Base-by-base conservation (phyloP, 2,888 invertebrate genomes). In the Falcaria lacertinaria region DNA sequence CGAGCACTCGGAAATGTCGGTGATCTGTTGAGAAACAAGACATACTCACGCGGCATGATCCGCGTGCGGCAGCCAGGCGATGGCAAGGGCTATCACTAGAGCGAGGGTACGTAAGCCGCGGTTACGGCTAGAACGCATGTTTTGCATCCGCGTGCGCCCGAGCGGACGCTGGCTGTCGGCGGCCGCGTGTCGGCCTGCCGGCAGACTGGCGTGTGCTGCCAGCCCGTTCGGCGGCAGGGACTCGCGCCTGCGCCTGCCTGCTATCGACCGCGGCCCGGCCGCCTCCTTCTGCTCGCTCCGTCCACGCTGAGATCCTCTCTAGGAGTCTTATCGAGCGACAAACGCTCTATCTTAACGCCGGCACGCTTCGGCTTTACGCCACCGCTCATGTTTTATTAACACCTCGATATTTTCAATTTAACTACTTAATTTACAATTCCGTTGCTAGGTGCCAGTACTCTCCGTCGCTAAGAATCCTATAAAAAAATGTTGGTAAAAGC, bases 11-110 rank as follows among this genome's bases (percentile, higher is more conserved):
- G 11, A 28, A 28, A 28, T 28, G 28, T 11, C 34, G 19, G 34
- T 32, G 22, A 42, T 42, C 32, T 33, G 25, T 33, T 36, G 2
- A 14, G 37, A 11, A 11, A 15, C 7, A 22, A 14, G 15, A 15
- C 33, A 60, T 85, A 87, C 87, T 87, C 55, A 88, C 88, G 84
- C 79, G 45, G 84, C 83, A 50, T 78, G 73, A 57, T 81, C 80
- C 32, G 77, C 73, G 53, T 79, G 77, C 42, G 83, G 81, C 55
- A 85, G 60, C 64, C 74, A 80, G 57, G 80, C 73, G 45, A 84
- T 67, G 52, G 83, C 82, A 62, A 86, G 78, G 52, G 78, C 72
- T 48, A 87, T 51, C 54, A 80, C 79, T 44, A 84, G 69, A 56
- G 80, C 80, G 69, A 84, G 69, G 74, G 77, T 81, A 69, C 74